phyloP scores from a whole-genome alignment of 2,888 invertebrate species.

The Macrophya annulata region DNA sequence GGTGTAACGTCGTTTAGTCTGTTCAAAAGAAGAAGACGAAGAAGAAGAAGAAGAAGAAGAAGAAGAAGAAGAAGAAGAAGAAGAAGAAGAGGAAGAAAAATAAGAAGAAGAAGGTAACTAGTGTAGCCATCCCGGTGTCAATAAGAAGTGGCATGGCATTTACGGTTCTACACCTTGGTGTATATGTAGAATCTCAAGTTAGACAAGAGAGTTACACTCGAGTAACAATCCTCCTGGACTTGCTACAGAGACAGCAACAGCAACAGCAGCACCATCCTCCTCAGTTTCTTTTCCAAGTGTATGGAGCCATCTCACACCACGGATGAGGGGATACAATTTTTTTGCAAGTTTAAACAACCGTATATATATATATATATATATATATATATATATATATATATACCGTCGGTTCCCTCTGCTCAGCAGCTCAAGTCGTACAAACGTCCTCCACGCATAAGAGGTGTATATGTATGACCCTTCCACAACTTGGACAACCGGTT shows the following conservation, averaged over 20 bases:
- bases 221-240: slow-evolving; percentile 17
- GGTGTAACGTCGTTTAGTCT: slow-evolving; percentile 46
- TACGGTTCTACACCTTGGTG: slow-evolving; percentile 1
- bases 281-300: not conserved
- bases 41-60: slow-evolving; percentile 52
- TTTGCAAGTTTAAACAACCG: slow-evolving; percentile 8
- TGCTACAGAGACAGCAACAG: too few relatives aligned
- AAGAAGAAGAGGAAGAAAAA: slow-evolving; percentile 61
- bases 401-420: not conserved
- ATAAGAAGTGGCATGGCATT: slow-evolving; percentile 10
- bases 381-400: too few relatives aligned
- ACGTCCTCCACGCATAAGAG: not conserved
- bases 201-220: not conserved
- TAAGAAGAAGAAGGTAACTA: slow-evolving; percentile 52
- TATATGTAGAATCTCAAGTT: slow-evolving; percentile 2
- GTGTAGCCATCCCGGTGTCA: not conserved
- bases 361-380: too few relatives aligned
- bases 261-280: not conserved
- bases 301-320: not conserved
- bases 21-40: slow-evolving; percentile 49
- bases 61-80: slow-evolving; percentile 55
- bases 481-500: slow-evolving; percentile 39
- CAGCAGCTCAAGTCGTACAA: not conserved
- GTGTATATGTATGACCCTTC: not conserved
- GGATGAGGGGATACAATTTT: not conserved